Evolutionary conservation across 1,140 invertebrate species (phyloP).

Genomic region (Archivesica marissinica): DNA sequence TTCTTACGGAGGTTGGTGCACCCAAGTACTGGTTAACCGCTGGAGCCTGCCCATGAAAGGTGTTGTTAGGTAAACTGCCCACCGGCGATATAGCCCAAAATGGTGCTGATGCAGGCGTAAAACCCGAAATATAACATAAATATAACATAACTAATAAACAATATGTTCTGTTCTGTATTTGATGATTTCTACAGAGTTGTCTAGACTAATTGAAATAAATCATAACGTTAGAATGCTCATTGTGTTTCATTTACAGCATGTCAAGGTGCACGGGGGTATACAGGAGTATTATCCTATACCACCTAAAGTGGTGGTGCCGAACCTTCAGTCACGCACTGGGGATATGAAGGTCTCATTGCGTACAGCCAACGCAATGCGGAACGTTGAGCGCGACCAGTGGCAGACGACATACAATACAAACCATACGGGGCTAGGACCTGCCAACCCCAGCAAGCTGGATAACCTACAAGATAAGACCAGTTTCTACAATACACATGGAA

Average conservation of each 20-base stretch:
- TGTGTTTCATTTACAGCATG: conserved; percentile 66
- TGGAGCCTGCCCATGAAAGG: too few species aligned
- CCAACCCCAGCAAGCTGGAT: conserved; percentile 79
- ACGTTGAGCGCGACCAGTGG: conserved; percentile 82
- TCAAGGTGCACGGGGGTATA: conserved; percentile 72
- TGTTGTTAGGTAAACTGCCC: too few species aligned
- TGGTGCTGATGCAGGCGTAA: too few species aligned
- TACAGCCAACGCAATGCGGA: conserved; percentile 78
- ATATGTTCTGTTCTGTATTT: too few species aligned
- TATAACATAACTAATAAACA: too few species aligned
- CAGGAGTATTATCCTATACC: conserved; percentile 81
- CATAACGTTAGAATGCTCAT: too few species aligned
- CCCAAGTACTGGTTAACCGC: too few species aligned
- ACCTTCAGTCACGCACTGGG: conserved; percentile 71
- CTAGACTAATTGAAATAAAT: too few species aligned
- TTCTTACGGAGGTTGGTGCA: too few species aligned
- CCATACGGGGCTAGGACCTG: conserved; percentile 79
- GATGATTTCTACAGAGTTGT: too few species aligned
- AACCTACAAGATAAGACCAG: conserved; percentile 78
- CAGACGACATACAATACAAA: conserved; percentile 77
- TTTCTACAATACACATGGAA: conserved; percentile 67
- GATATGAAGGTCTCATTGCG: conserved; percentile 68
- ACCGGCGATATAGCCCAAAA: too few species aligned
- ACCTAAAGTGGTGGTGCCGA: conserved; percentile 77
- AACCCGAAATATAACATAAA: too few species aligned